phyloP scores from a whole-genome alignment of 2,888 invertebrate species.

The Craniophora ligustri region DNA sequence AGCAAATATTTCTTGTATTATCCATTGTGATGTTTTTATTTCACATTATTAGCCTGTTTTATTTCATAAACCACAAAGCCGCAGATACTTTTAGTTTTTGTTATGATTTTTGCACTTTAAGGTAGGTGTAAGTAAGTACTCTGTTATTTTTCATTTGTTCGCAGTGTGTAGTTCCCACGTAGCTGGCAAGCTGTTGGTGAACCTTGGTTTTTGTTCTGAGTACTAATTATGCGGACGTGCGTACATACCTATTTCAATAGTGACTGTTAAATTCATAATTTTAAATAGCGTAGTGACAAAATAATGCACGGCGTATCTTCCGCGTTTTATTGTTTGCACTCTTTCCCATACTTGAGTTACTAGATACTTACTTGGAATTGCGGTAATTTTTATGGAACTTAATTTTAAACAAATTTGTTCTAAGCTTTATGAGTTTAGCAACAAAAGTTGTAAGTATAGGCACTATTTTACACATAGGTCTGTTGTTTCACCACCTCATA shows the following conservation, averaged over 20 bases:
- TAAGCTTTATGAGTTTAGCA: too few relatives aligned
- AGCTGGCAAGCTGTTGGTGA: constrained; percentile 51
- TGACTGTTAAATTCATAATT: constrained; percentile 4
- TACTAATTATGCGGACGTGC: constrained; percentile 18
- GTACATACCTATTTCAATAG: constrained; percentile 4
- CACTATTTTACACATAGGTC: too few relatives aligned
- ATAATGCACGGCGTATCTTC: not conserved
- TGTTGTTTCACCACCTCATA: too few relatives aligned
- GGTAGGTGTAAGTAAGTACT: too few relatives aligned
- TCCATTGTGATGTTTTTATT: constrained; percentile 57
- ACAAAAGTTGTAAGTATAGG: too few relatives aligned
- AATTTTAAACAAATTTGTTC: not conserved
- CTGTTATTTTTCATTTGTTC: constrained; percentile 42
- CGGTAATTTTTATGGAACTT: not conserved
- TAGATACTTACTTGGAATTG: not conserved
- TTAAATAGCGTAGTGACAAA: constrained; percentile 7
- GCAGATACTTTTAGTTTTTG: constrained; percentile 72
- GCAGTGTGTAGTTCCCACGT: constrained; percentile 50
- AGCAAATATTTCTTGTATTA: constrained; percentile 48
- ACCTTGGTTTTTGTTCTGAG: constrained; percentile 49
- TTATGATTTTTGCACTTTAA: constrained; percentile 70
- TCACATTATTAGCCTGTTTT: constrained; percentile 56
- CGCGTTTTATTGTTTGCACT: not conserved
- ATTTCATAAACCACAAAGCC: constrained; percentile 74
- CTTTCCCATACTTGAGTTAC: not conserved